Conservation (phyloP, 2,888 invertebrate genomes). For the Tenthredo scrophulariae region DNA sequence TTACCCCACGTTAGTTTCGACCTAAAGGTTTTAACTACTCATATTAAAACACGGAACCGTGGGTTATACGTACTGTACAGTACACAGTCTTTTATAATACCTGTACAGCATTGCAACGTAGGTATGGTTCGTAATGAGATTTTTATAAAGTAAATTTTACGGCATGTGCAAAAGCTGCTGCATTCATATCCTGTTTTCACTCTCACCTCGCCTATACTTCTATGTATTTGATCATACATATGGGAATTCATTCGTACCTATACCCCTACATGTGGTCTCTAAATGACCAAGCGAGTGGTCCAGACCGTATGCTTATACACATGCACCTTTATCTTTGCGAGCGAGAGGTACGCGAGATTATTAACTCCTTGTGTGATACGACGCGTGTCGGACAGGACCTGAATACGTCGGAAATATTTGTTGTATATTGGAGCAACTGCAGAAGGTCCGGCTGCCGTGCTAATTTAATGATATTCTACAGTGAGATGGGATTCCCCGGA, state of each 20-base stretch:
- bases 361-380: constrained; percentile 44
- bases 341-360: constrained; percentile 37
- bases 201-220: background rate
- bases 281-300: constrained; percentile 9
- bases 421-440: constrained; percentile 1
- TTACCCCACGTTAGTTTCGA: background rate
- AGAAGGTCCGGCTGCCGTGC: constrained; percentile 21
- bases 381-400: constrained; percentile 51
- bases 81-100: background rate
- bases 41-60: background rate
- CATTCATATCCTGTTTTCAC: constrained; percentile 47
- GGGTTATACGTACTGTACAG: background rate
- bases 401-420: constrained; percentile 23
- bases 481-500: constrained; percentile 22
- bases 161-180: constrained; percentile 34
- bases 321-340: constrained; percentile 10
- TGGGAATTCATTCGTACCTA: background rate
- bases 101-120: background rate
- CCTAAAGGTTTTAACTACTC: background rate
- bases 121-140: background rate
- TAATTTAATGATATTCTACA: constrained; percentile 10
- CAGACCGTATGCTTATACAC: constrained; percentile 1
- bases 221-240: constrained; percentile 3
- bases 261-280: background rate
- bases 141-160: constrained; percentile 23